phyloP scores from a whole-genome alignment of 2,888 invertebrate species.

The Drosophila buzzatii region DNA sequence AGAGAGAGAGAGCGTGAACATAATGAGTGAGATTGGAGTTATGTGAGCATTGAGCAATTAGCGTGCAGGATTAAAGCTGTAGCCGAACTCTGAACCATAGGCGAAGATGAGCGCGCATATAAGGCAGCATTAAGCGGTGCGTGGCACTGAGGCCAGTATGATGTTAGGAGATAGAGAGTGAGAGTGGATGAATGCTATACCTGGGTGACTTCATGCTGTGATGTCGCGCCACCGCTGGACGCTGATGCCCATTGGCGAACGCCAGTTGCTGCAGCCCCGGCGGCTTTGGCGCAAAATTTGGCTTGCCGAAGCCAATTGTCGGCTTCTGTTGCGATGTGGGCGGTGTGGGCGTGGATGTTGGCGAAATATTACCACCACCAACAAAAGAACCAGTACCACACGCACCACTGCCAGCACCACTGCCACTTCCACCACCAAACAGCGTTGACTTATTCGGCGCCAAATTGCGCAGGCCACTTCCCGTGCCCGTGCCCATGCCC shows the following conservation, averaged over 20 bases:
- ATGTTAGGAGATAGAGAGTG: slow-evolving; percentile 9
- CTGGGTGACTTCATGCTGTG: slow-evolving; percentile 94
- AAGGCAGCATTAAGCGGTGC: slow-evolving; percentile 30
- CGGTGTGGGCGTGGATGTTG: slow-evolving; percentile 35
- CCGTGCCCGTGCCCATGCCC: slow-evolving; percentile 17
- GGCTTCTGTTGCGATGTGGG: slow-evolving; percentile 67
- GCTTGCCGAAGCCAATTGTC: slow-evolving; percentile 89
- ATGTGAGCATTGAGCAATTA: background rate
- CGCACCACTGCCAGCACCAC: slow-evolving; percentile 27
- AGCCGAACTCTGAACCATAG: slow-evolving; percentile 11
- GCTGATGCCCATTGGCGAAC: slow-evolving; percentile 82
- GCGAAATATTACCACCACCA: slow-evolving; percentile 51
- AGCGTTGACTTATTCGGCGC: slow-evolving; percentile 84
- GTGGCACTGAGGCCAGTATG: slow-evolving; percentile 10
- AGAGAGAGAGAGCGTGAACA: background rate
- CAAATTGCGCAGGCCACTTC: slow-evolving; percentile 70
- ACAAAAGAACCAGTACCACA: slow-evolving; percentile 36
- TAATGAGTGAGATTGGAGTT: background rate
- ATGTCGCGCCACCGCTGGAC: slow-evolving; percentile 88
- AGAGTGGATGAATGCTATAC: slow-evolving; percentile 80
- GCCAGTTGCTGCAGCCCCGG: slow-evolving; percentile 87
- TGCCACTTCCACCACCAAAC: slow-evolving; percentile 71
- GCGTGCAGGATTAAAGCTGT: slow-evolving; percentile 31
- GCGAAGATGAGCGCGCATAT: background rate
- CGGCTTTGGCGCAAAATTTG: slow-evolving; percentile 93